Percentiles rank a stretch among this genome's conserved stretches.
Conservation (phyloP, 2,113 vertebrate species). For the Eonycteris spelaea region DNA sequence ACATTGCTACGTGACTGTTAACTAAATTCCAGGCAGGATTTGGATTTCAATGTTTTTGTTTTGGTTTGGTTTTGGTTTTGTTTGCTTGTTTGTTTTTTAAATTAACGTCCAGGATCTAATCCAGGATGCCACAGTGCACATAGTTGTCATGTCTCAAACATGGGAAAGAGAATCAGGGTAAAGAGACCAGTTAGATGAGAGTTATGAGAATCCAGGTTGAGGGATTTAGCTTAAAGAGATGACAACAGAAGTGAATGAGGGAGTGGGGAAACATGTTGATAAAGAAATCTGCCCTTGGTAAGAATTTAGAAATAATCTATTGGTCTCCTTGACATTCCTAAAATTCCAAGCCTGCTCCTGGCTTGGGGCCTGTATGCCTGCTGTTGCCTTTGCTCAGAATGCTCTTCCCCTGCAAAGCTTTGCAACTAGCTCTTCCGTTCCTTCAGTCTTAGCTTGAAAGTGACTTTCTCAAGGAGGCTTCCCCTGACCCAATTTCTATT, state of each 20-base stretch:
- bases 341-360: not conserved
- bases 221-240: not conserved
- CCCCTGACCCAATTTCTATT: not conserved
- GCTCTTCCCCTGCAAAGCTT: not conserved
- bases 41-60: not conserved
- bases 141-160: not conserved
- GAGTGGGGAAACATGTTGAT: not conserved
- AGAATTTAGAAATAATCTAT: not conserved
- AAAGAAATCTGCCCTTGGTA: not conserved
- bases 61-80: not conserved
- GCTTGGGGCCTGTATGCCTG: not conserved
- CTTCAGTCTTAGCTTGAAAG: not conserved
- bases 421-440: not conserved
- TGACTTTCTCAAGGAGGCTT: not conserved
- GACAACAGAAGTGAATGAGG: not conserved
- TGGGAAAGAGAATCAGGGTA: not conserved
- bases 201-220: not conserved
- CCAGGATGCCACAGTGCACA: not conserved
- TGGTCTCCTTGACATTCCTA: not conserved
- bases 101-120: not conserved
- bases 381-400: not conserved
- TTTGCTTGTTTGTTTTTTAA: too few species aligned
- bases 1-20: not conserved
- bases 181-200: not conserved
- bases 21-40: not conserved